Base-by-base conservation (phyloP, 2,113 vertebrate species). In the Phaethornis superciliosus region DNA sequence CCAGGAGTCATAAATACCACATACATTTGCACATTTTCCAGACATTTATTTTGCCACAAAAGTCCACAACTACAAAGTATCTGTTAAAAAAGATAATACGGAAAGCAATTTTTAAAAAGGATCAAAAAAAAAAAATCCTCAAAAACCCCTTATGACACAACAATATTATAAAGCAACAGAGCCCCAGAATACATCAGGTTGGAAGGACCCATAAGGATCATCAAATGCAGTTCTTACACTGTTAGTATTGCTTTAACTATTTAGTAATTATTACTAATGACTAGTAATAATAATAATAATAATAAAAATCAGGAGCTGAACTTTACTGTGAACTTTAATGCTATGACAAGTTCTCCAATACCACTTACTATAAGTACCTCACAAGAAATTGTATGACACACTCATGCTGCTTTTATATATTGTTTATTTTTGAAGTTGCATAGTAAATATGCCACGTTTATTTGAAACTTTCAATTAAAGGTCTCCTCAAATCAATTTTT, bases 1-100 rank as follows among this genome's bases (percentile, higher is more conserved):
- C 24, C 60, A 85, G 64, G 60, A 89, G 64, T 76, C 52, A 88
- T 37, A 81, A 95, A 91, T 91, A 86, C 28, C 60, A 67, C 9
- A 49, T 33, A 85, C 3, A 88, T 55, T 52, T 85, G 30, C 49
- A 65, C 7, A 4, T 69, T 93, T 92, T 82, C 52, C 44, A 77
- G 67, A 16, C 26, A 17, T 1, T 0, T 21, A 68, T 92, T 89
- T 89, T 85, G 70, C 22, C 37, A 44, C 14, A 74, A 42, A 27
- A 79, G 68, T 92, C 37, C 58, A 74, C 49, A 68, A 42, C 62
- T 69, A 62, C 21, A 92, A 78, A 54, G 6, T 12, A 32, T 58
- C 30, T 76, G 30, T 56, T 75, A 30, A 63, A 83, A 68, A 85
- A 28, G 44, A 37, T 12, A 17, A 26, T 13, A 26, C 13, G 26